A percentile compares a stretch with the other conserved stretches of the same genome.
Conservation (phyloP, 2,888 invertebrate species). For the Amblyjoppa proteus region DNA sequence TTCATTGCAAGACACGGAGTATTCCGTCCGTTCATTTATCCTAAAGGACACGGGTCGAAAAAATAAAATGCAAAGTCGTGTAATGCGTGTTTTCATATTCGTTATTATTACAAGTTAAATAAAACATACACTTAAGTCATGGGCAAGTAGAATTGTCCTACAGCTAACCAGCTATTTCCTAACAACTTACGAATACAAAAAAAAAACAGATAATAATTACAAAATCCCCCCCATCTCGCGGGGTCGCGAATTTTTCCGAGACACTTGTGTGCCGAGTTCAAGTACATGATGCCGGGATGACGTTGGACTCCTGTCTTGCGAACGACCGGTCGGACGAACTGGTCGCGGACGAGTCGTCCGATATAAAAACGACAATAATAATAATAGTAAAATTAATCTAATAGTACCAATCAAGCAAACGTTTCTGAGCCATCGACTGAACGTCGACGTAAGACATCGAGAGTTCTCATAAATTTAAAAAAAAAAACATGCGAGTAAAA, state of each 20-base stretch:
- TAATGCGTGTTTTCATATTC: conserved; percentile 41
- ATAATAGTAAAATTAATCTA: conserved; percentile 48
- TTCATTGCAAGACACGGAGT: background rate
- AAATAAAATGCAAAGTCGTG: background rate
- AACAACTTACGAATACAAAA: conserved; percentile 75
- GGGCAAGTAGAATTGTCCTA: conserved; percentile 83
- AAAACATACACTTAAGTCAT: conserved; percentile 81
- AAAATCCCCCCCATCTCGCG: conserved; percentile 72
- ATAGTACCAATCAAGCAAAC: conserved; percentile 35
- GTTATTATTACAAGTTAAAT: conserved; percentile 78
- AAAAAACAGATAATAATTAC: conserved; percentile 76
- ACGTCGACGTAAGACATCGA: conserved; percentile 21
- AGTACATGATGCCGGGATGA: conserved; percentile 24
- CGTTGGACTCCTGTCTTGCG: background rate
- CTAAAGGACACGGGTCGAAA: conserved; percentile 28
- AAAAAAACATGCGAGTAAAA: background rate
- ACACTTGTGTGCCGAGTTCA: conserved; percentile 24
- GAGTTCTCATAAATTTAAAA: conserved; percentile 29
- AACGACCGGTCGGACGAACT: conserved; percentile 44
- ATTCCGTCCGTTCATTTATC: background rate
- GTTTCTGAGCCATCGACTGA: conserved; percentile 11
- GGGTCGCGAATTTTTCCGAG: conserved; percentile 23
- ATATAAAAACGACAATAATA: conserved; percentile 42
- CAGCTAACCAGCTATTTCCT: conserved; percentile 78
- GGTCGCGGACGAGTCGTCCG: conserved; percentile 30